A percentile compares a stretch with the other conserved stretches of the same genome.
Conservation (phyloP, 64 coral and sea anemone genomes). For the Montipora cactus region DNA sequence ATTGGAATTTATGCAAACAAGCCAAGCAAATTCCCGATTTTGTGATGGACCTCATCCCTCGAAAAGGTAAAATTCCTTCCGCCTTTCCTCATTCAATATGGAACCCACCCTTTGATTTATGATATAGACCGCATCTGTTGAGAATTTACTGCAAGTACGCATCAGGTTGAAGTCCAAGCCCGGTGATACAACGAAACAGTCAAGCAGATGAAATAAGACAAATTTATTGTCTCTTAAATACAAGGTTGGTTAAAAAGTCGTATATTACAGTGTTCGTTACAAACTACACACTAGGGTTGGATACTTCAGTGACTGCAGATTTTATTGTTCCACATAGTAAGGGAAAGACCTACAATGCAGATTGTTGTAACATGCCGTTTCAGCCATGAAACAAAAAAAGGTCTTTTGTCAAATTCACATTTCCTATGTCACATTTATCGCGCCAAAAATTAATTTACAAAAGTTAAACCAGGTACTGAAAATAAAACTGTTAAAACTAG, state of each 20-base stretch:
- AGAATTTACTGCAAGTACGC: too few species aligned
- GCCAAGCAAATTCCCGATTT: too few species aligned
- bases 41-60: too few species aligned
- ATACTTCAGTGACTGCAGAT: background rate
- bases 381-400: background rate
- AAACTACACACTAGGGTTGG: background rate
- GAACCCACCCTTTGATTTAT: too few species aligned
- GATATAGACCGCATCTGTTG: too few species aligned
- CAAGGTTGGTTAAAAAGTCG: background rate
- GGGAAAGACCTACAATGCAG: too few species aligned
- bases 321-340: background rate
- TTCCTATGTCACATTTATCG: background rate
- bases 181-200: background rate
- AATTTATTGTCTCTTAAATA: slow-evolving; percentile 47
- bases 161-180: too few species aligned
- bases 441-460: background rate
- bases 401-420: background rate
- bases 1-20: too few species aligned
- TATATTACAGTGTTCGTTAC: slow-evolving; percentile 2
- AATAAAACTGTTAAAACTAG: slow-evolving; percentile 22
- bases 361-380: background rate
- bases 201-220: background rate
- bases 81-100: too few species aligned
- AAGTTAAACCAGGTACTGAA: background rate
- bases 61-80: too few species aligned